Conservation (phyloP, 2,113 vertebrate genomes). For the Thymallus thymallus region DNA sequence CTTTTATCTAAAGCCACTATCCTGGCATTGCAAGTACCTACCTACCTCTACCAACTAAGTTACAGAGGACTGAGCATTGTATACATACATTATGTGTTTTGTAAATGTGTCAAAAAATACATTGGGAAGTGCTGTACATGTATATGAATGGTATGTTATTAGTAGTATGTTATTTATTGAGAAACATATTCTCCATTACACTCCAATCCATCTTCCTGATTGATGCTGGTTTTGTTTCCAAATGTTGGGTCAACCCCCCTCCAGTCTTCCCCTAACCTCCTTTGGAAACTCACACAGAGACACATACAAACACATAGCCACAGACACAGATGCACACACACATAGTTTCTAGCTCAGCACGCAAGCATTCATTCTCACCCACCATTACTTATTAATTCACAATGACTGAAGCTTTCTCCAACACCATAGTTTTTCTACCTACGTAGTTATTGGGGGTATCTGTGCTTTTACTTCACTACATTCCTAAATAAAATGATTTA, state of each 20-base stretch:
- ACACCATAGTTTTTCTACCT: not conserved
- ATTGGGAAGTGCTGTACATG: too few species aligned
- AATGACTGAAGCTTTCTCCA: not conserved
- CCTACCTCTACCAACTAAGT: too few species aligned
- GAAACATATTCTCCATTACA: constrained; percentile 13
- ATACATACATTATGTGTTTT: too few species aligned
- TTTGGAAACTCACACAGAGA: constrained; percentile 4
- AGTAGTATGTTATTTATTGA: too few species aligned
- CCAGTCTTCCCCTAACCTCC: constrained; percentile 26
- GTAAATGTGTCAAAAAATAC: too few species aligned
- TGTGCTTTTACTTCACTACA: too few species aligned
- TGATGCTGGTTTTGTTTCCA: constrained; percentile 28
- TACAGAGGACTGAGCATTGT: too few species aligned
- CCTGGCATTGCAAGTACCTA: too few species aligned
- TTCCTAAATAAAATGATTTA: too few species aligned
- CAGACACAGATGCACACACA: constrained; percentile 14
- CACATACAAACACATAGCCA: not conserved
- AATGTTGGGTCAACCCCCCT: constrained; percentile 22
- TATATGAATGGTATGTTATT: too few species aligned
- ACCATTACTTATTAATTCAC: constrained; percentile 22
- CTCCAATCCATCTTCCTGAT: constrained; percentile 37
- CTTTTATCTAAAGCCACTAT: too few species aligned
- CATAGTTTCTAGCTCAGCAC: not conserved
- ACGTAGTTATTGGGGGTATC: too few species aligned
- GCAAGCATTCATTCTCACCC: not conserved